phyloP scores from a whole-genome alignment of 1,140 invertebrate species.

The Tetraneura akinire region DNA sequence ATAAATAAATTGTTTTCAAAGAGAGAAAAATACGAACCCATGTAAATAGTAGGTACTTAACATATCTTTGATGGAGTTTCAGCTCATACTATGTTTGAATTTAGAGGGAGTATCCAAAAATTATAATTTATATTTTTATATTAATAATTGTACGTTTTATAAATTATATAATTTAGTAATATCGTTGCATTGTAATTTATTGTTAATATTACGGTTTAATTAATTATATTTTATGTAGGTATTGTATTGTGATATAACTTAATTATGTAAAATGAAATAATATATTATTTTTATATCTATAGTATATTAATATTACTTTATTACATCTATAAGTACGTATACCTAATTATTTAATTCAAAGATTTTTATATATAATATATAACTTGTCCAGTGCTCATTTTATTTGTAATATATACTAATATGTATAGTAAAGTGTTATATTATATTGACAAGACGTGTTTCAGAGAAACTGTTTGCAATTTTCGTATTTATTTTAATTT shows the following conservation, averaged over 20 bases:
- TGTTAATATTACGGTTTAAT: constrained; percentile 14
- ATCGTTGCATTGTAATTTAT: constrained; percentile 15
- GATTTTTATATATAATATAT: background rate
- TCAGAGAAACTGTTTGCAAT: background rate
- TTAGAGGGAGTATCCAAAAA: background rate
- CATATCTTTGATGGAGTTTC: background rate
- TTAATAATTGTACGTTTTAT: background rate
- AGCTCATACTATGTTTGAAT: background rate
- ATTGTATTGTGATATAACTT: constrained; percentile 44
- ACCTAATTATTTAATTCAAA: too few species aligned
- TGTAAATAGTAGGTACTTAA: too few species aligned
- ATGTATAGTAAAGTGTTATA: too few species aligned
- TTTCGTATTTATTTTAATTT: background rate
- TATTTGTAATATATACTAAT: constrained; percentile 16
- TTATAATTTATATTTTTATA: too few species aligned
- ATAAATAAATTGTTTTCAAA: too few species aligned
- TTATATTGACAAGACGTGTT: background rate
- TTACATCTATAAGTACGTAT: too few species aligned
- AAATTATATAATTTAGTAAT: constrained; percentile 10
- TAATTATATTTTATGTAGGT: constrained; percentile 1
- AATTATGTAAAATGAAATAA: background rate
- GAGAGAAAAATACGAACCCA: too few species aligned
- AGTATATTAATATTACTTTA: background rate
- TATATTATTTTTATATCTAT: background rate
- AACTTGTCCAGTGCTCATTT: background rate